phyloP scores from a whole-genome alignment of 2,888 invertebrate species.

The Boloria euphrosyne region DNA sequence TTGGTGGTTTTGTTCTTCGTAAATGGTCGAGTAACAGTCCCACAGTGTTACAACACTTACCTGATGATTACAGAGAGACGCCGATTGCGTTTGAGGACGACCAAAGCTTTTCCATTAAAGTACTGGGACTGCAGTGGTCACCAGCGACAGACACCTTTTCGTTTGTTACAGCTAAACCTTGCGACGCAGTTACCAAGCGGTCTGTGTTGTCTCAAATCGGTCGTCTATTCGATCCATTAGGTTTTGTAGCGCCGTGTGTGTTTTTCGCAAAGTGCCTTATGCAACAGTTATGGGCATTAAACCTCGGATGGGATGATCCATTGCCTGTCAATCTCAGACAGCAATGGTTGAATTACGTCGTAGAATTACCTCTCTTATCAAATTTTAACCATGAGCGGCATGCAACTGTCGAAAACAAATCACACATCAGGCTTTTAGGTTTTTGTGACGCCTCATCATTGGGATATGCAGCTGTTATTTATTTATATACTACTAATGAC shows the following conservation, averaged over 20 bases:
- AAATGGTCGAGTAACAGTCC: not conserved
- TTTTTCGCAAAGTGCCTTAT: conserved; percentile 28
- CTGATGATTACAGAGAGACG: conserved; percentile 1
- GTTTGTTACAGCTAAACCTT: not conserved
- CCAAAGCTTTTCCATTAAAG: not conserved
- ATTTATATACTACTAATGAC: not conserved
- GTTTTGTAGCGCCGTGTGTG: conserved; percentile 26
- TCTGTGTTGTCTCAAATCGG: conserved; percentile 1
- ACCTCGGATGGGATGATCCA: not conserved
- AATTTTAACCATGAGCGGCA: too few species aligned
- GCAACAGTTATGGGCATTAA: conserved; percentile 14
- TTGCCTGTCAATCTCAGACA: not conserved
- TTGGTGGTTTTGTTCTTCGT: conserved; percentile 3
- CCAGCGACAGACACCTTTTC: not conserved
- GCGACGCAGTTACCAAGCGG: not conserved
- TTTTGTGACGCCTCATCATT: not conserved
- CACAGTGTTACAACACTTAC: not conserved
- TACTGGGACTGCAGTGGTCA: not conserved
- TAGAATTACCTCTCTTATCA: too few species aligned
- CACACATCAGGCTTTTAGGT: not conserved
- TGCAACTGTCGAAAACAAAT: too few species aligned
- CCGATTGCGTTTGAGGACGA: not conserved
- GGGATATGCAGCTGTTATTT: not conserved
- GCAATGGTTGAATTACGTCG: not conserved
- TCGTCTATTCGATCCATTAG: conserved; percentile 25